These are phyloP conservation scores for Cotesia typhae DNA, from an alignment of 1,140 invertebrate species.

Conservation along the genomic window DNA sequence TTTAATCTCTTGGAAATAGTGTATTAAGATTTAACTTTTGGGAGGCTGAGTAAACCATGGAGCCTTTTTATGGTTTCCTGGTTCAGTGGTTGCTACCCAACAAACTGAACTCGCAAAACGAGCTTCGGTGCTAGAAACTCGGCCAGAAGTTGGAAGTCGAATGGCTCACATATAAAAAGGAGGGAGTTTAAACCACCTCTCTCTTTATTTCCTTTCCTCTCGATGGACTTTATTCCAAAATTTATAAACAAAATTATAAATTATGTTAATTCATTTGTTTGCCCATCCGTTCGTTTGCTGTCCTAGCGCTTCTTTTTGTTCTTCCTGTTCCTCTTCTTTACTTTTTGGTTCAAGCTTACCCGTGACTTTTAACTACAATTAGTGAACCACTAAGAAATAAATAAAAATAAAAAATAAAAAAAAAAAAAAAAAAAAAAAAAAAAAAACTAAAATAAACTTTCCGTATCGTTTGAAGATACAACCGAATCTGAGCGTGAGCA, in stretches of 20 bases:
- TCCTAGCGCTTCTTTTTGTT: slow-evolving; percentile 1
- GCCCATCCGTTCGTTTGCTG: too few species aligned
- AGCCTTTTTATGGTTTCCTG: slow-evolving; percentile 29
- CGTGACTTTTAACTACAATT: too few species aligned
- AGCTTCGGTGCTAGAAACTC: slow-evolving; percentile 36
- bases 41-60: slow-evolving; percentile 21
- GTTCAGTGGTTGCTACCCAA: slow-evolving; percentile 23
- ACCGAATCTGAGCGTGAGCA: slow-evolving; percentile 16
- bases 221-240: slow-evolving; percentile 33
- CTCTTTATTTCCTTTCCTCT: slow-evolving; percentile 42
- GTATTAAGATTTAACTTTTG: background rate
- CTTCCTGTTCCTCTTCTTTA: background rate
- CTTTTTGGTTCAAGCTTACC: too few species aligned
- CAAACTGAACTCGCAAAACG: slow-evolving; percentile 41
- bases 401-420: background rate
- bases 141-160: slow-evolving; percentile 27
- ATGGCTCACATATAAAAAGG: slow-evolving; percentile 10
- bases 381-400: background rate
- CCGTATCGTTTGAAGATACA: slow-evolving; percentile 20
- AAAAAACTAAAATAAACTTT: background rate
- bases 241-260: slow-evolving; percentile 30
- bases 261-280: slow-evolving; percentile 16
- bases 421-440: background rate
- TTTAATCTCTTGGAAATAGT: background rate
- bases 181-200: slow-evolving; percentile 30